Conservation (phyloP, 2,888 invertebrate genomes). For the Ptycholaimellus sp. region DNA sequence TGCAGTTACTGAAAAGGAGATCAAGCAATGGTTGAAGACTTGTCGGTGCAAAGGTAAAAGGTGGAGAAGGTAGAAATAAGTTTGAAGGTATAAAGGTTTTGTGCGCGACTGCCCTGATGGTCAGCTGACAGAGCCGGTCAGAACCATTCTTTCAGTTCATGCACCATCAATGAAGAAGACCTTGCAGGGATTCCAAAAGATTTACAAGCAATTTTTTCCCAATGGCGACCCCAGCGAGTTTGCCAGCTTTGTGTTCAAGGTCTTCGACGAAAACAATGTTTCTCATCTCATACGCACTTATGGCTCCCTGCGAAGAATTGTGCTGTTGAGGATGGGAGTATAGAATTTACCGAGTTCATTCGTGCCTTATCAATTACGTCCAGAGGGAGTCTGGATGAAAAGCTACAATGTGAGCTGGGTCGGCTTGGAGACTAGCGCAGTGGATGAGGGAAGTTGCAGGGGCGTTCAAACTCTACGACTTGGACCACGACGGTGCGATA, state of each 20-base stretch:
- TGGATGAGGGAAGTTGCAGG: constrained; percentile 41
- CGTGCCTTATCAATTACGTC: constrained; percentile 92
- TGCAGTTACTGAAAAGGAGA: constrained; percentile 31
- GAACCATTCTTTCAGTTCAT: constrained; percentile 11
- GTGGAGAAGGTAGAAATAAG: not conserved
- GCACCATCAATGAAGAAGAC: not conserved
- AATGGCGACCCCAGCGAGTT: constrained; percentile 98
- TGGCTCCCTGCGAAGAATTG: not conserved
- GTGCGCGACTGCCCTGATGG: constrained; percentile 87
- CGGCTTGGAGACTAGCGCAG: not conserved
- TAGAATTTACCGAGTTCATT: constrained; percentile 97
- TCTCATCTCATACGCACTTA: not conserved
- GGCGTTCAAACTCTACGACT: constrained; percentile 82
- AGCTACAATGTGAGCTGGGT: constrained; percentile 57
- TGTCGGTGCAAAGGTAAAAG: not conserved
- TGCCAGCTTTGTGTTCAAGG: constrained; percentile 85
- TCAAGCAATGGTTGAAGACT: constrained; percentile 26
- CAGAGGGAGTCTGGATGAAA: constrained; percentile 87
- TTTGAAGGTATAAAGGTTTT: constrained; percentile 70
- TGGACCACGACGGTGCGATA: constrained; percentile 82
- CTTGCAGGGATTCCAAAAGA: constrained; percentile 83
- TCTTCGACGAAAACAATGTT: constrained; percentile 93
- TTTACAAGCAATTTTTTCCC: constrained; percentile 97
- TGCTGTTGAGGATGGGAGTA: constrained; percentile 65
- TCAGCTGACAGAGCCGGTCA: constrained; percentile 72